phyloP scores from a whole-genome alignment of 1,140 invertebrate species.

The Brachionus plicatilis region DNA sequence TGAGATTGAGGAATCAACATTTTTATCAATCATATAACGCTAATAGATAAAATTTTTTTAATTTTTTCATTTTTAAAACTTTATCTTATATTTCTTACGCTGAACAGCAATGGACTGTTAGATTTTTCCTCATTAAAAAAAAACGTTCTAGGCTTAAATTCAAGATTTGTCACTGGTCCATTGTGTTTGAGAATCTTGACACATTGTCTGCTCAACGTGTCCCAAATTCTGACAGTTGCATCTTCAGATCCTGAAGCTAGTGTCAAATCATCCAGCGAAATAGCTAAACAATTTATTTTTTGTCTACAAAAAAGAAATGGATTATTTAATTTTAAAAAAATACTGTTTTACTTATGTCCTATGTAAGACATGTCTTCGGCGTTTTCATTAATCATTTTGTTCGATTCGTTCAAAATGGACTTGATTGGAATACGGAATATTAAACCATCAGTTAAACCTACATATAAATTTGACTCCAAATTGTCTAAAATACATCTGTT shows the following conservation, averaged over 20 bases:
- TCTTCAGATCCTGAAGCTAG: constrained; percentile 28
- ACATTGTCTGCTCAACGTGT: constrained; percentile 24
- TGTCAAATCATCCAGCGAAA: constrained; percentile 26
- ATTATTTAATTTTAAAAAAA: not conserved
- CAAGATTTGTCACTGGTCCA: constrained; percentile 29
- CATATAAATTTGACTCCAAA: not conserved
- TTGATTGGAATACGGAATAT: constrained; percentile 23
- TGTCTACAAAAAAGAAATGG: not conserved
- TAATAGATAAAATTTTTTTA: not conserved
- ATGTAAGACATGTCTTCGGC: not conserved
- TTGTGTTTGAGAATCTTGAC: not conserved
- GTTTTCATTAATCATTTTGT: constrained; percentile 17
- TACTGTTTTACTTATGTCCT: constrained; percentile 11
- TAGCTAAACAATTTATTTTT: constrained; percentile 27
- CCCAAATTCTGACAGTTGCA: constrained; percentile 21
- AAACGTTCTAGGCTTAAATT: constrained; percentile 1
- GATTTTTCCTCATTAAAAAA: constrained; percentile 29
- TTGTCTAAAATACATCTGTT: constrained; percentile 8
- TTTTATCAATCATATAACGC: constrained; percentile 7
- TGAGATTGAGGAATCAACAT: not conserved
- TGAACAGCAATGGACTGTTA: not conserved
- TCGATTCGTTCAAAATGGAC: not conserved
- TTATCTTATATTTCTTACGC: not conserved
- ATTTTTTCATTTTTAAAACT: not conserved
- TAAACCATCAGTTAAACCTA: not conserved